phyloP scores from a whole-genome alignment of 2,113 vertebrate genomes.

The Pseudois nayaur region DNA sequence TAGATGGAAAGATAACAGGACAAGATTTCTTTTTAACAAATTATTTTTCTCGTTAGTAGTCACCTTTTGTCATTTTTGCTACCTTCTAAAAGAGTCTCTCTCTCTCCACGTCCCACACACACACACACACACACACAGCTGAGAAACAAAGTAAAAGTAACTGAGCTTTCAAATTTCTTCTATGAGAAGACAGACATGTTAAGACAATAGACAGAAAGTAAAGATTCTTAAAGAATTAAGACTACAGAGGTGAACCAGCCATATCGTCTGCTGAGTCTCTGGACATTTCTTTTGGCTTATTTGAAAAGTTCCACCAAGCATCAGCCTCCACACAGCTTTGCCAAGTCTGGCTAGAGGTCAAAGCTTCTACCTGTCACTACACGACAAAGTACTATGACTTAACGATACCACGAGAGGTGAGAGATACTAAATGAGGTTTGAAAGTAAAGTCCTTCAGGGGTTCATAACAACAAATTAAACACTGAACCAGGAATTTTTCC shows the following conservation, averaged over 20 bases:
- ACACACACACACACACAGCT: background rate
- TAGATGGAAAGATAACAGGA: background rate
- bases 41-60: background rate
- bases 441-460: conserved; percentile 17
- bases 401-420: conserved; percentile 1
- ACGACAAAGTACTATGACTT: conserved; percentile 36
- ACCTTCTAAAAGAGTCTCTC: background rate
- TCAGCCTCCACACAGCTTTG: background rate
- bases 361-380: conserved; percentile 41
- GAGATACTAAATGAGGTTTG: conserved; percentile 63
- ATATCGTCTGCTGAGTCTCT: background rate
- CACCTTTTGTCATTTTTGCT: background rate
- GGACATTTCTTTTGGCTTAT: conserved; percentile 12
- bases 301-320: conserved; percentile 49
- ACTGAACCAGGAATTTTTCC: conserved; percentile 64
- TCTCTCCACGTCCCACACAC: fast-evolving
- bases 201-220: background rate
- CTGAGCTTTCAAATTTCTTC: background rate
- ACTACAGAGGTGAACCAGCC: background rate
- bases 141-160: background rate
- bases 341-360: conserved; percentile 52
- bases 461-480: conserved; percentile 60
- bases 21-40: background rate
- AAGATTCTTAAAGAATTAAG: background rate
- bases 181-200: background rate